phyloP scores from a whole-genome alignment of 2,797 vertebrate species.

The Falco rusticolus region DNA sequence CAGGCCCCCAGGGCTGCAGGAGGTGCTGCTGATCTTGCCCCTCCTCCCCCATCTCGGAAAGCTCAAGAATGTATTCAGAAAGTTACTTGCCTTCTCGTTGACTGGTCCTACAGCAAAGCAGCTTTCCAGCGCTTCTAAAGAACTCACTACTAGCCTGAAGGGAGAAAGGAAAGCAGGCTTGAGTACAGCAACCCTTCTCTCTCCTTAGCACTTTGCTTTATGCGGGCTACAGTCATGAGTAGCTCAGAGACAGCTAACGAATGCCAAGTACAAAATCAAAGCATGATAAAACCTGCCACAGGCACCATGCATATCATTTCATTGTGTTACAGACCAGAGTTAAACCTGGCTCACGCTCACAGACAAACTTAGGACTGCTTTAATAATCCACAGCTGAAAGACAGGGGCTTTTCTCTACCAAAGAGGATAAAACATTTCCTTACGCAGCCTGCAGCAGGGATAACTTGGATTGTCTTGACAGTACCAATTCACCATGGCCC shows the following conservation, averaged over 20 bases:
- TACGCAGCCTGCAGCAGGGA: conserved; percentile 78
- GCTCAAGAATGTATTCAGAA: conserved; percentile 71
- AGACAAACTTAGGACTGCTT: conserved; percentile 78
- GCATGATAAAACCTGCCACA: conserved; percentile 78
- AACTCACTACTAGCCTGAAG: conserved; percentile 94
- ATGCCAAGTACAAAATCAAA: conserved; percentile 80
- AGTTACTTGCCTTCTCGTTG: conserved; percentile 91
- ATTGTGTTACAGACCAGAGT: conserved; percentile 75
- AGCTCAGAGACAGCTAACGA: conserved; percentile 75
- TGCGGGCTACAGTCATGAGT: conserved; percentile 59
- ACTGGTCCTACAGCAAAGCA: conserved; percentile 95
- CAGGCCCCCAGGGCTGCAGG: conserved; percentile 59
- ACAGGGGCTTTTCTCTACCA: conserved; percentile 75
- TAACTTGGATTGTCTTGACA: conserved; percentile 77
- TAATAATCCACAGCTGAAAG: conserved; percentile 78
- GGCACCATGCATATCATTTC: conserved; percentile 74
- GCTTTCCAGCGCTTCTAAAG: conserved; percentile 97
- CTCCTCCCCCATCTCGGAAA: conserved; percentile 54
- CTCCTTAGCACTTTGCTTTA: conserved; percentile 65
- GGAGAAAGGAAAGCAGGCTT: conserved; percentile 76
- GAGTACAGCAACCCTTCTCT: conserved; percentile 69
- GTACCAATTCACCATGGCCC: conserved; percentile 70
- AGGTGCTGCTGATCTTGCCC: conserved; percentile 55
- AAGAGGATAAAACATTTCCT: conserved; percentile 77
- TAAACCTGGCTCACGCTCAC: conserved; percentile 76